Percentiles rank a stretch among this genome's conserved stretches.
phyloP scores from a whole-genome alignment of 2,113 vertebrate genomes.

The Sturnus vulgaris region DNA sequence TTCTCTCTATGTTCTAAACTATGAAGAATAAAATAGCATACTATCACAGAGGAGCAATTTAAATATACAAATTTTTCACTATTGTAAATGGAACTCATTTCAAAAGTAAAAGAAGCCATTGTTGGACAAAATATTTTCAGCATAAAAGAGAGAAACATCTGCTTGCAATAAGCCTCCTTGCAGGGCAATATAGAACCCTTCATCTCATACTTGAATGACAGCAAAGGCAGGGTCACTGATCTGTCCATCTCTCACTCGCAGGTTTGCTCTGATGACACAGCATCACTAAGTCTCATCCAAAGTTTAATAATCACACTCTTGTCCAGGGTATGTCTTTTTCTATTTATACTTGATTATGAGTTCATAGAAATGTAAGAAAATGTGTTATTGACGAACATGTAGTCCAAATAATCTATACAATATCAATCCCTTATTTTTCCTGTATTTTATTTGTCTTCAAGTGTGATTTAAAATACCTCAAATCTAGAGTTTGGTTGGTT shows the following conservation, averaged over 20 bases:
- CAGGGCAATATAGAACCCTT: background rate
- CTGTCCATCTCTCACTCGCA: background rate
- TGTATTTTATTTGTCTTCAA: background rate
- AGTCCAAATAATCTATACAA: background rate
- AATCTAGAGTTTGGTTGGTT: background rate
- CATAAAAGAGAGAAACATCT: background rate
- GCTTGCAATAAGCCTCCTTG: accelerated
- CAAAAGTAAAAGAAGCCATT: background rate
- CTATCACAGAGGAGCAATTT: background rate
- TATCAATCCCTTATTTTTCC: background rate
- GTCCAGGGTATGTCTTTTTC: background rate
- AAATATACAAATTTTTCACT: background rate
- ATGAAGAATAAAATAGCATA: background rate
- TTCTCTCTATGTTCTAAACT: background rate
- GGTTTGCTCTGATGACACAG: background rate
- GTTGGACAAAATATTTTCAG: background rate
- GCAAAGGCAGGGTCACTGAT: background rate
- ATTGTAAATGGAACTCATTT: background rate
- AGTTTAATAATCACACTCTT: background rate
- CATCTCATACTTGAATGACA: background rate
- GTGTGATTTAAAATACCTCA: background rate
- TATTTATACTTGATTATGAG: background rate
- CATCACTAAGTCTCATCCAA: background rate
- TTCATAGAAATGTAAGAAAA: background rate
- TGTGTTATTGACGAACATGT: background rate